Conservation (phyloP, 2,888 invertebrate genomes). For the Branchipolynoe longqiensis region DNA sequence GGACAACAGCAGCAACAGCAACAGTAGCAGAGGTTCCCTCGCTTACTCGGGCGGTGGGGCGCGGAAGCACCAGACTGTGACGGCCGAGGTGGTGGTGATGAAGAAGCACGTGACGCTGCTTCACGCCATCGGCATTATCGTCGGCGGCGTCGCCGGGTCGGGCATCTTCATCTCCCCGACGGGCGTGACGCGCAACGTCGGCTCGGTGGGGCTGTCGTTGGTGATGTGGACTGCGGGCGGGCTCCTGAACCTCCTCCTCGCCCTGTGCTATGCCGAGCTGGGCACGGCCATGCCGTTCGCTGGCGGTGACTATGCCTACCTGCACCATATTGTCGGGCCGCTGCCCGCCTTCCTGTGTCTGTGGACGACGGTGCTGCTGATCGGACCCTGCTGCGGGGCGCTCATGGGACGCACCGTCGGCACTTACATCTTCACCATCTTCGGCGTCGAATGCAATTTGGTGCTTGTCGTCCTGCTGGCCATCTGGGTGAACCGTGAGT, state of each 20-base stretch:
- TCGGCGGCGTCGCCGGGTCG: slow-evolving; percentile 57
- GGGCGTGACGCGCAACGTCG: slow-evolving; percentile 52
- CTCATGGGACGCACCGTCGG: slow-evolving; percentile 56
- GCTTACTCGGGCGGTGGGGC: too few species aligned
- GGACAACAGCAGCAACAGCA: too few species aligned
- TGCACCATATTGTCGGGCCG: slow-evolving; percentile 54
- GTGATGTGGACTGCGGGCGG: slow-evolving; percentile 56
- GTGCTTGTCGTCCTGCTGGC: slow-evolving; percentile 26
- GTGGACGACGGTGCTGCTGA: slow-evolving; percentile 56
- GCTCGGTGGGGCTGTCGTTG: slow-evolving; percentile 57
- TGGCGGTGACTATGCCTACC: slow-evolving; percentile 61
- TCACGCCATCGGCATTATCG: slow-evolving; percentile 54
- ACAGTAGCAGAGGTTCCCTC: too few species aligned
- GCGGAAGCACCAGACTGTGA: slow-evolving; percentile 14
- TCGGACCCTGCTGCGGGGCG: slow-evolving; percentile 57
- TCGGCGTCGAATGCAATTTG: slow-evolving; percentile 22
- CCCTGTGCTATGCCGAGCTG: slow-evolving; percentile 60
- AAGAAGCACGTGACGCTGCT: slow-evolving; percentile 55
- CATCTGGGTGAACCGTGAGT: slow-evolving; percentile 51
- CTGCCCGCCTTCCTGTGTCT: slow-evolving; percentile 59
- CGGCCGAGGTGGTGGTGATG: slow-evolving; percentile 53
- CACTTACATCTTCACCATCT: slow-evolving; percentile 44
- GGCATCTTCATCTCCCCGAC: slow-evolving; percentile 62
- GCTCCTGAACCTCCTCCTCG: slow-evolving; percentile 53
- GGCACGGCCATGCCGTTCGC: slow-evolving; percentile 58